These are phyloP conservation scores for Eclectus roratus DNA, from an alignment of 2,113 vertebrate species.

Conservation along the genomic window DNA sequence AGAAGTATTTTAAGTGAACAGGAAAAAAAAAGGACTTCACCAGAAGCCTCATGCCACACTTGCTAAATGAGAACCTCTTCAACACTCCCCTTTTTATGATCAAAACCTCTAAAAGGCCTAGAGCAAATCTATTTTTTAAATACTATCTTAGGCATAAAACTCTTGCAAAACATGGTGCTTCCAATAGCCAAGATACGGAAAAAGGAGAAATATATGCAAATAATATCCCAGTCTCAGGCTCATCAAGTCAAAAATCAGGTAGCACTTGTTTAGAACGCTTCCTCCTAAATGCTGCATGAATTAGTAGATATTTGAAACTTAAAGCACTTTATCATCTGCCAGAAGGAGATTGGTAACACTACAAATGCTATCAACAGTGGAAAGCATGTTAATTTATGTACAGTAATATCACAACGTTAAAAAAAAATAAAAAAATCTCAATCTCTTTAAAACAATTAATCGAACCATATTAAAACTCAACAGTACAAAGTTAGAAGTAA, in stretches of 20 bases:
- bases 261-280: neutral
- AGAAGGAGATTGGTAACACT: conserved; percentile 24
- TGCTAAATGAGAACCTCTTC: conserved; percentile 3
- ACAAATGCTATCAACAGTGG: conserved; percentile 10
- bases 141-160: neutral
- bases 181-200: neutral
- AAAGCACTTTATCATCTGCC: neutral
- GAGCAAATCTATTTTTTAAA: neutral
- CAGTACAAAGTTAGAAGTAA: neutral
- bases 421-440: neutral
- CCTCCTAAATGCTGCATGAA: neutral
- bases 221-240: neutral
- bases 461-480: neutral
- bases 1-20: neutral
- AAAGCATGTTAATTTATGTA: neutral
- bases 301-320: conserved; percentile 5
- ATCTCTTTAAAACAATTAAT: neutral
- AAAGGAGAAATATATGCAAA: neutral
- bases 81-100: neutral
- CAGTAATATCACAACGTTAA: neutral
- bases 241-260: neutral
- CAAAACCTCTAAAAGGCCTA: neutral
- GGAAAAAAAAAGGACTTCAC: neutral
- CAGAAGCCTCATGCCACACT: neutral
- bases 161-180: neutral